These are phyloP conservation scores for Tinea pellionella DNA, from an alignment of 2,888 invertebrate genomes.

Conservation along the genomic window DNA sequence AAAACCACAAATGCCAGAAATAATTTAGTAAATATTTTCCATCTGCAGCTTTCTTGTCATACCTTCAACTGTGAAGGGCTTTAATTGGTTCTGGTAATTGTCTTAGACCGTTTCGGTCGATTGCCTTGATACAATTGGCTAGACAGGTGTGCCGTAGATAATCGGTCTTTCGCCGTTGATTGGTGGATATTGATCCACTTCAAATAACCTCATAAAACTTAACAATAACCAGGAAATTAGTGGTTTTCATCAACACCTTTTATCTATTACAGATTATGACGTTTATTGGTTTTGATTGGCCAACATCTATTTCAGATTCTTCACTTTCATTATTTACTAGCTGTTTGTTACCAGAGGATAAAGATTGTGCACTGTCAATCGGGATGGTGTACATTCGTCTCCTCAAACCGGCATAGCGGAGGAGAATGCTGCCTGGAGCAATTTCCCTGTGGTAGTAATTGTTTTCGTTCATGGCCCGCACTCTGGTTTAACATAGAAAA, in stretches of 20 bases:
- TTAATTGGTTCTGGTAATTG: slow-evolving; percentile 4
- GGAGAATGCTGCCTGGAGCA: too few species aligned
- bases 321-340: too few species aligned
- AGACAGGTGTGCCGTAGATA: not conserved
- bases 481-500: too few species aligned
- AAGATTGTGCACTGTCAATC: too few species aligned
- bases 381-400: too few species aligned
- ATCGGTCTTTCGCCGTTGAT: not conserved
- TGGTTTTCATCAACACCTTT: not conserved
- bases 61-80: not conserved
- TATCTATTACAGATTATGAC: not conserved
- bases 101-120: slow-evolving; percentile 2
- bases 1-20: slow-evolving; percentile 3
- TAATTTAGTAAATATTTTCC: not conserved
- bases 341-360: too few species aligned
- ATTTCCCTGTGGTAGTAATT: too few species aligned
- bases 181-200: not conserved
- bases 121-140: not conserved
- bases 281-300: too few species aligned
- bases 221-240: not conserved
- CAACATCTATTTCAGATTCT: too few species aligned
- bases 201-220: not conserved
- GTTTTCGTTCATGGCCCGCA: too few species aligned
- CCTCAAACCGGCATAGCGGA: too few species aligned
- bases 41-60: slow-evolving; percentile 1